Percentiles rank a stretch among this genome's conserved stretches.
phyloP scores from a whole-genome alignment of 2,888 invertebrate genomes.

The Belgica antarctica region DNA sequence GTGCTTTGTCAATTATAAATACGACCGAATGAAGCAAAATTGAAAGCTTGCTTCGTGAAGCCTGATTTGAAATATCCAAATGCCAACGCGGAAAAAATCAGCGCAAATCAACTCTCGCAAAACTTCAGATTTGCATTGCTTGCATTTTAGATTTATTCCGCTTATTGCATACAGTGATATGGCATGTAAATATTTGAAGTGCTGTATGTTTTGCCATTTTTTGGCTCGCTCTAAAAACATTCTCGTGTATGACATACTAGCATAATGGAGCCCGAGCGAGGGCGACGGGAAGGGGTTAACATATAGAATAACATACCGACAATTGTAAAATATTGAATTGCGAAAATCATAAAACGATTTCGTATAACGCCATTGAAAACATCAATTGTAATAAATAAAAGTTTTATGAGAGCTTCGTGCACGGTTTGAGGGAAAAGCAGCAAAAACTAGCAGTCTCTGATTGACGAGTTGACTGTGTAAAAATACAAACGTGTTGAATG shows the following conservation, averaged over 20 bases:
- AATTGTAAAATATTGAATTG: conserved; percentile 39
- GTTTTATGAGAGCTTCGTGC: conserved; percentile 17
- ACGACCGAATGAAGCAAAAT: neutral
- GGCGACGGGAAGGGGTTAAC: neutral
- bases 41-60: neutral
- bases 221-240: conserved; percentile 5
- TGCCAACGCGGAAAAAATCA: neutral
- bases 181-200: conserved; percentile 39
- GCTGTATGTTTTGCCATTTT: neutral
- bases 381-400: conserved; percentile 37
- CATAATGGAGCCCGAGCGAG: neutral
- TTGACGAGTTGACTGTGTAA: conserved; percentile 9
- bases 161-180: conserved; percentile 9
- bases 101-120: neutral
- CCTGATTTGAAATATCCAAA: conserved; percentile 7
- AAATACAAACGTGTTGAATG: conserved; percentile 18
- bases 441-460: conserved; percentile 6
- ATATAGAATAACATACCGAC: neutral
- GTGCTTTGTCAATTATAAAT: conserved; percentile 21
- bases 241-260: conserved; percentile 7
- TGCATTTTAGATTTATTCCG: conserved; percentile 17
- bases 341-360: conserved; percentile 32
- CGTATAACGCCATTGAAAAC: neutral
- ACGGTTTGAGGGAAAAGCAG: conserved; percentile 5
- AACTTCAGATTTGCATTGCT: conserved; percentile 5